A percentile compares a stretch with the other conserved stretches of the same genome.
Conservation (phyloP, 1,140 invertebrate species). For the Drosophila parabipectinata region DNA sequence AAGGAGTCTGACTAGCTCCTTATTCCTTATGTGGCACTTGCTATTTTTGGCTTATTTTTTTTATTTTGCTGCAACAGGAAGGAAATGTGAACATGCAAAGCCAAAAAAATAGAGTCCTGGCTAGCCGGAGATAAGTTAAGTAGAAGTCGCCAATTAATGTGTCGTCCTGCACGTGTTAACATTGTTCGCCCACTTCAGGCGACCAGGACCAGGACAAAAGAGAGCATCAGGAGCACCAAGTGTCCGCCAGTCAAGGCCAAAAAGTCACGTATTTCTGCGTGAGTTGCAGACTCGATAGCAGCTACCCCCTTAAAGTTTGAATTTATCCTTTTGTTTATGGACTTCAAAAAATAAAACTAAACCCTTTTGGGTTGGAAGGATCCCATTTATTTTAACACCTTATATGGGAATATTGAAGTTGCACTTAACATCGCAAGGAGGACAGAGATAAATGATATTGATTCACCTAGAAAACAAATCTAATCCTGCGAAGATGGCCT, state of each 20-base stretch:
- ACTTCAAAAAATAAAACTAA: not conserved
- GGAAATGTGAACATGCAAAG: constrained; percentile 58
- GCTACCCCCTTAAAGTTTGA: not conserved
- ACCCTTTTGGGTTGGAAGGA: not conserved
- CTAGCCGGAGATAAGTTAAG: constrained; percentile 66
- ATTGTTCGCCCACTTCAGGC: constrained; percentile 45
- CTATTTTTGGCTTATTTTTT: not conserved
- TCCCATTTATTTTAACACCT: not conserved
- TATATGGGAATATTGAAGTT: not conserved
- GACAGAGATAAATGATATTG: not conserved
- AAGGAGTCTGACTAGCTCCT: constrained; percentile 45
- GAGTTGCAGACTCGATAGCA: constrained; percentile 28
- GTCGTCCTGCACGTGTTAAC: constrained; percentile 65
- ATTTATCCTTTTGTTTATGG: not conserved
- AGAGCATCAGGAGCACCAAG: constrained; percentile 25
- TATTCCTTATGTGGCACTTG: constrained; percentile 29
- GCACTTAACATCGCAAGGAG: not conserved
- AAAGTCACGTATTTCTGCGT: constrained; percentile 68
- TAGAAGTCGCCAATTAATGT: constrained; percentile 67
- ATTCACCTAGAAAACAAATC: not conserved
- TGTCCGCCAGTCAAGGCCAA: constrained; percentile 38
- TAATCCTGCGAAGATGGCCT: constrained; percentile 1
- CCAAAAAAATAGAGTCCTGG: constrained; percentile 18
- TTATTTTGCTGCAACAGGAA: constrained; percentile 61
- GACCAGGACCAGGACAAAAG: not conserved